These are phyloP conservation scores for Habropoda laboriosa DNA, from an alignment of 1,140 invertebrate species.

Conservation along the genomic window DNA sequence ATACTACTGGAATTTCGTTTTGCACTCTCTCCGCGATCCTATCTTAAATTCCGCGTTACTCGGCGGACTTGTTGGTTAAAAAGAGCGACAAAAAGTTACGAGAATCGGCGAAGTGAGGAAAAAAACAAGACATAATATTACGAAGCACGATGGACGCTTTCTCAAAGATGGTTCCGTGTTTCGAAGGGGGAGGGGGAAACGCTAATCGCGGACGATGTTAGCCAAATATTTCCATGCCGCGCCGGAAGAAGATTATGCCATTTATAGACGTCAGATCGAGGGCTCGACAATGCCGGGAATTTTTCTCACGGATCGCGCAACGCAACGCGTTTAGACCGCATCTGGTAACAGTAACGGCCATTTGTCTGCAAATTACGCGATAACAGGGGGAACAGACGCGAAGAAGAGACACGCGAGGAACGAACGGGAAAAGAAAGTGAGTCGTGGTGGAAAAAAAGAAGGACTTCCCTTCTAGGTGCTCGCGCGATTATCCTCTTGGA, in stretches of 20 bases:
- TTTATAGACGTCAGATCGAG: slow-evolving; percentile 45
- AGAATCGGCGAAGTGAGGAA: neutral
- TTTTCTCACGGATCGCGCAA: slow-evolving; percentile 46
- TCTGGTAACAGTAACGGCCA: slow-evolving; percentile 50
- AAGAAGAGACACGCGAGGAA: slow-evolving; percentile 2
- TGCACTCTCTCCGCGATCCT: slow-evolving; percentile 39
- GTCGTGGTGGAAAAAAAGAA: neutral
- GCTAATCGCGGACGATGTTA: slow-evolving; percentile 15
- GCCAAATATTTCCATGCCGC: slow-evolving; percentile 37
- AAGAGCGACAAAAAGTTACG: neutral
- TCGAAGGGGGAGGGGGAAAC: neutral
- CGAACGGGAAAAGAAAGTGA: slow-evolving; percentile 34
- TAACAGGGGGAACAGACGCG: slow-evolving; percentile 16
- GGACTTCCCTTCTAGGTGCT: neutral
- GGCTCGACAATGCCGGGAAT: slow-evolving; percentile 35
- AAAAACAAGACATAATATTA: too few relatives aligned
- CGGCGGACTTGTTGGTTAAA: neutral
- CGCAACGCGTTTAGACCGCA: slow-evolving; percentile 41
- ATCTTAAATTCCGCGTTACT: slow-evolving; percentile 39
- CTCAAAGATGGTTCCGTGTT: slow-evolving; percentile 3
- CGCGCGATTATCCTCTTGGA: neutral
- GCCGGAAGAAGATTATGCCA: slow-evolving; percentile 52
- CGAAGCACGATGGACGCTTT: neutral
- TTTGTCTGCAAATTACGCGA: slow-evolving; percentile 58
- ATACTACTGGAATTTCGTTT: slow-evolving; percentile 50